Base-by-base conservation (phyloP, 2,888 invertebrate genomes). In the Pollenia angustigena region DNA sequence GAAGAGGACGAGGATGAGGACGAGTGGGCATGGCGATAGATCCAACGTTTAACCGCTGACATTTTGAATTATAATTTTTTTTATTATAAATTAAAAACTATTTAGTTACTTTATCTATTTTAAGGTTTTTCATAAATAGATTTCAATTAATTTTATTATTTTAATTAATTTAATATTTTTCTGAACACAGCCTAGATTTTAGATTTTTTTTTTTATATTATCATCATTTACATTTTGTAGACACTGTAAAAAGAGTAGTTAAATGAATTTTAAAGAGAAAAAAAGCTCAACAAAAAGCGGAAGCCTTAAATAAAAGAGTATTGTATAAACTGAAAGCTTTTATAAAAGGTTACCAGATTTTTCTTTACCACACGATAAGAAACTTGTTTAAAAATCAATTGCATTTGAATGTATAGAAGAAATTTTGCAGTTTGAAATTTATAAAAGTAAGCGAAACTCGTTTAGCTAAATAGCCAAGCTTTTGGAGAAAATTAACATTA, bases 41-140 rank as follows among this genome's bases (percentile, higher is more conserved):
- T 91, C 93, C 93, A 93, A 89, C 92, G 92, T 88, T 91, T 93
- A 7, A 93, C 93, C 72, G 93, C 92, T 72, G 93, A 93, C 93
- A 93, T 92, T 85, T 87, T 90, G 23, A 42, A 81, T 72, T 52
- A 10, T 60, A 14, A n/a, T 64, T 64, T 58, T 56, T 56, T 40
- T 40, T 50, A 48, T 40, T 64, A 56, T 18, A 23, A 40, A 6
- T 71, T 71, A 42, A 44, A 16, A 40, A 52, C 40, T 52, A 12
- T 40, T 40, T 32, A 23, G 8, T 2, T 6, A 14, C n/a, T 64
- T 66, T 62, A 50, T 58, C 4, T 40, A 44, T 50, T 54, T 66
- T 66, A 44, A 8, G 2, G 12, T 46, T 32, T 46, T 9, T 72
- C 56, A 58, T 64, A 12, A 56, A 54, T 71, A 46, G 66, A 44